Evolutionary conservation across 2,888 invertebrate species (phyloP).

Genomic region (Amblyjoppa fuscipennis): DNA sequence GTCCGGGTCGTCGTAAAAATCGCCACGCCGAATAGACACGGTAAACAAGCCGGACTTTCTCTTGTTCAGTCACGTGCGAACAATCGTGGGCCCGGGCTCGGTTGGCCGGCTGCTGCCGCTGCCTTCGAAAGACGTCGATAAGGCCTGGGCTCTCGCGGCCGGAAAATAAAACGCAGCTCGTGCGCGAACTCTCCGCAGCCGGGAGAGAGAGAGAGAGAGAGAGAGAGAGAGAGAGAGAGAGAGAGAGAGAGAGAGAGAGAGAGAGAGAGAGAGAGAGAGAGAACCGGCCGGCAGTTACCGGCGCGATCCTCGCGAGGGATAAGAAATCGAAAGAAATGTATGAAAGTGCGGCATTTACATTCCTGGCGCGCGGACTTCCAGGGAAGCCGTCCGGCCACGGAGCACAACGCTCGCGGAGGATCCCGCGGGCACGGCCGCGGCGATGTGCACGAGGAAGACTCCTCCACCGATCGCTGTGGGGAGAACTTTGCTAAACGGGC

Average conservation of each 20-base stretch:
- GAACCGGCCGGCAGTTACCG: constrained; percentile 41
- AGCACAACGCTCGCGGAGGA: neutral
- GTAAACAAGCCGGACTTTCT: constrained; percentile 68
- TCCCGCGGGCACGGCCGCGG: neutral
- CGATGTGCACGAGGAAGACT: neutral
- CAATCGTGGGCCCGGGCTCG: constrained; percentile 61
- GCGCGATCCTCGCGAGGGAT: constrained; percentile 54
- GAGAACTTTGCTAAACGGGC: neutral
- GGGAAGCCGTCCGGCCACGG: constrained; percentile 3
- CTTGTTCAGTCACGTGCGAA: constrained; percentile 70
- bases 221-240: neutral
- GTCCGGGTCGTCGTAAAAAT: constrained; percentile 53
- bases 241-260: neutral
- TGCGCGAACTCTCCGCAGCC: constrained; percentile 32
- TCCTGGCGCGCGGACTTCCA: constrained; percentile 60
- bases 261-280: neutral
- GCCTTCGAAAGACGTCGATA: constrained; percentile 38
- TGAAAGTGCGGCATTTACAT: constrained; percentile 71
- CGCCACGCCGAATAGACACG: constrained; percentile 63
- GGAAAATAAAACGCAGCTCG: constrained; percentile 65
- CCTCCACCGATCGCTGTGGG: neutral
- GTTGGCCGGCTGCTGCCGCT: constrained; percentile 27
- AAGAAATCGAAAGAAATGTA: constrained; percentile 65
- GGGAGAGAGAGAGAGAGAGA: neutral
- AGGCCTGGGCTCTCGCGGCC: constrained; percentile 30